Conservation (phyloP, 2,888 invertebrate species). For the Netelia inedita region DNA sequence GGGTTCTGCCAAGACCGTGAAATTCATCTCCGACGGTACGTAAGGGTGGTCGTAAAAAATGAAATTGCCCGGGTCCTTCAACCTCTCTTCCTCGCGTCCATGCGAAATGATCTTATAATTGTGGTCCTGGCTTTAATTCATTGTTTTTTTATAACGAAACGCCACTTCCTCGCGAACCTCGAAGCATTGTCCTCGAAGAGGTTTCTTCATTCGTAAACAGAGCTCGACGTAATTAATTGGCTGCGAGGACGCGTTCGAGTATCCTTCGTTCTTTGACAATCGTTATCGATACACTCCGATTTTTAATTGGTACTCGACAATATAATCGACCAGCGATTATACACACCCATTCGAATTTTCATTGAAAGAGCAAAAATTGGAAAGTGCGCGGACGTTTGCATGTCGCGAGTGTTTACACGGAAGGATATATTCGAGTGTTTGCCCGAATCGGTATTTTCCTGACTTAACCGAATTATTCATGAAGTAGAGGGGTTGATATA, state of each 20-base stretch:
- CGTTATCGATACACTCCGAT: not conserved
- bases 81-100: constrained; percentile 4
- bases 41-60: constrained; percentile 40
- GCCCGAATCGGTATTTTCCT: not conserved
- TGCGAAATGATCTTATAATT: constrained; percentile 10
- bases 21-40: not conserved
- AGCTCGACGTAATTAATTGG: not conserved
- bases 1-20: constrained; percentile 3
- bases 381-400: not conserved
- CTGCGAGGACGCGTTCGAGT: not conserved
- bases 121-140: not conserved
- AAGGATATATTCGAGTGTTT: not conserved
- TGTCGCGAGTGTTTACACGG: not conserved
- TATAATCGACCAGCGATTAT: not conserved
- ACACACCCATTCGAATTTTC: too few relatives aligned
- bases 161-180: not conserved
- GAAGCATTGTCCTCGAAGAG: too few relatives aligned
- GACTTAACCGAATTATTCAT: constrained; percentile 9
- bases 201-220: too few relatives aligned
- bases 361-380: too few relatives aligned
- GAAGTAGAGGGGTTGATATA: not conserved
- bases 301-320: not conserved
- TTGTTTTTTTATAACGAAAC: not conserved
- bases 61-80: constrained; percentile 9
- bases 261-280: not conserved